A percentile compares a stretch with the other conserved stretches of the same genome.
phyloP scores from a whole-genome alignment of 2,797 vertebrate species.

The Loriculus beryllinus region DNA sequence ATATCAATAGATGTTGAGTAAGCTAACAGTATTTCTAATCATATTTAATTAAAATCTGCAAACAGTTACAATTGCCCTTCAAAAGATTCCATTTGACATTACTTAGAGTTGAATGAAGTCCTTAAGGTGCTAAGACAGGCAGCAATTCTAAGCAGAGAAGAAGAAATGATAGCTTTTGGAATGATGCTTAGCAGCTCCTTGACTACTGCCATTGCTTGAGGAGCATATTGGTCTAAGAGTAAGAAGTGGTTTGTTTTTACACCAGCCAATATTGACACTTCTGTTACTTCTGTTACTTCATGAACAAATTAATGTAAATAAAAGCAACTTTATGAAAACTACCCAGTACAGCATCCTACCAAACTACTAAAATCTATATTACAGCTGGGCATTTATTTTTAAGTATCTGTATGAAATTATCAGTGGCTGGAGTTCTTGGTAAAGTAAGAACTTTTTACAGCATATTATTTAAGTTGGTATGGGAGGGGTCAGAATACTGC shows the following conservation, averaged over 20 bases:
- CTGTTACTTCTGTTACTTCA: neutral
- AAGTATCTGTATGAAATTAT: neutral
- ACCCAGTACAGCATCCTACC: neutral
- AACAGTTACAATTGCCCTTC: neutral
- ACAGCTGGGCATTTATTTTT: neutral
- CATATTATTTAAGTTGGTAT: neutral
- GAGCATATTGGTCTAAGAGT: neutral
- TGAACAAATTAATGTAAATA: neutral
- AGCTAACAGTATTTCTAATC: neutral
- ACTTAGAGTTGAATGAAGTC: neutral
- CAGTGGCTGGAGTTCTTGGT: neutral
- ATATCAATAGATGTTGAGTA: neutral
- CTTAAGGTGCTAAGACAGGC: neutral
- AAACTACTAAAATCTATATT: neutral
- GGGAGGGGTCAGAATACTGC: rapidly evolving
- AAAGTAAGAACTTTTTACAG: neutral
- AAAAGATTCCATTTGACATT: neutral
- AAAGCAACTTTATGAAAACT: neutral
- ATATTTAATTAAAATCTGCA: neutral
- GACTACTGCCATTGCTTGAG: neutral
- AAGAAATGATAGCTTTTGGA: neutral
- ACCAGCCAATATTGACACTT: neutral
- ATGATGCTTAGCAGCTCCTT: neutral
- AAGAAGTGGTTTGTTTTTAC: neutral
- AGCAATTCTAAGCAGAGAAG: neutral